Base-by-base conservation (phyloP, 2,888 invertebrate genomes). In the Phortica magna region DNA sequence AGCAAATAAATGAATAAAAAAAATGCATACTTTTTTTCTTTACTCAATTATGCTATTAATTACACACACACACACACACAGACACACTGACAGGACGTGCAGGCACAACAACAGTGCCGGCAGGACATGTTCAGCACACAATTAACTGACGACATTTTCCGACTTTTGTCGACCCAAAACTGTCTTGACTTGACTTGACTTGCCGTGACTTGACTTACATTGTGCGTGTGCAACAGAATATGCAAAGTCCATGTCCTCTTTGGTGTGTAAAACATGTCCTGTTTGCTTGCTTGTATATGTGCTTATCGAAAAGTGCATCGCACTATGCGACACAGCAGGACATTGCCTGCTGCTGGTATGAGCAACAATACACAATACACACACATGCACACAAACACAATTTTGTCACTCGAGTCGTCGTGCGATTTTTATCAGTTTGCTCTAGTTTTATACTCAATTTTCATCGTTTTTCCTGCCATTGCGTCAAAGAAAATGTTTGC, bases 301-400 rank as follows among this genome's bases (percentile, higher is more conserved):
- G 55, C 83, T 84, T 88, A 86, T 85, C 85, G 79, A 22, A 80
- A 79, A 88, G 88, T 88, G 87, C 87, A 88, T 85, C 82, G 88
- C 83, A 78, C 86, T 83, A 79, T 75, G 78, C 73, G 73, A 42
- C 70, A 19, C 73, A 65, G 43, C 55, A 76, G 79, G 72, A 75
- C 77, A 76, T 55, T 70, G 65, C 59, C 74, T 22, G 59, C 65
- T 57, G 42, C 71, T 68, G 76, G 74, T 77, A 68, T 70, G 68
- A 61, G 71, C 22, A 76, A 12, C 48, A 12, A 14, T 48, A 12
- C 9, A 9, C 10, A 48, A 48, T 48, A 5, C 48, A 48, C 48
- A 48, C 9, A 9, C 9, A 48, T 43, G 43, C 9, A 48, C 10
- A 12, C 48, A 48, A 2, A 31, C 14, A 12, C 48, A 12, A 43